A percentile compares a stretch with the other conserved stretches of the same genome.
Evolutionary conservation across 2,888 invertebrate genomes (phyloP).

Genomic region (Lasius platythorax): DNA sequence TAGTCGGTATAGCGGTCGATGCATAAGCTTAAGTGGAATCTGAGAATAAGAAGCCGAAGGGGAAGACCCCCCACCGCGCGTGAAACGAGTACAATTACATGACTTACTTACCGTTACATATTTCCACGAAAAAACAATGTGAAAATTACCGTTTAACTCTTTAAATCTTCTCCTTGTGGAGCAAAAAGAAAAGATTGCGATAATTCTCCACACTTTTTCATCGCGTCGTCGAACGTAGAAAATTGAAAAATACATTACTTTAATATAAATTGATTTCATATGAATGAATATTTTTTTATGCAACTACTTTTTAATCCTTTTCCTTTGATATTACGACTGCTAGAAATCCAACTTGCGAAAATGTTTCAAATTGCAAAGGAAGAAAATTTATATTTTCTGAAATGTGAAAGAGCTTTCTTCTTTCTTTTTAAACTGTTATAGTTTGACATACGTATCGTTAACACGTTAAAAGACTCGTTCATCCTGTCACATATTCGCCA

Average conservation of each 20-base stretch:
- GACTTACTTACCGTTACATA: slow-evolving; percentile 70
- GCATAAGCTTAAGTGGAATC: slow-evolving; percentile 66
- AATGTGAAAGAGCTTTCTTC: not conserved
- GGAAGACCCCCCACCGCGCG: slow-evolving; percentile 46
- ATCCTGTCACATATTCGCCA: not conserved
- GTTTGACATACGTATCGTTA: not conserved
- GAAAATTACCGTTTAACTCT: slow-evolving; percentile 29
- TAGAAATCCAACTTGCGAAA: not conserved
- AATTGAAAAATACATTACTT: not conserved
- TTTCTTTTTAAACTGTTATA: not conserved
- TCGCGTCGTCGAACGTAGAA: not conserved
- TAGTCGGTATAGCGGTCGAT: slow-evolving; percentile 17
- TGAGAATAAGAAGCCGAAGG: slow-evolving; percentile 63
- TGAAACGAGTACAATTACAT: slow-evolving; percentile 66
- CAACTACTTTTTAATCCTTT: not conserved
- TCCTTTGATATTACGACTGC: not conserved
- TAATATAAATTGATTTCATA: not conserved
- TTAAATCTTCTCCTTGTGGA: not conserved
- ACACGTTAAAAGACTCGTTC: slow-evolving; percentile 35
- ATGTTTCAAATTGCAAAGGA: not conserved
- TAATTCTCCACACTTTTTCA: not conserved
- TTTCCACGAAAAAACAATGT: slow-evolving; percentile 63
- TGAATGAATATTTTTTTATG: not conserved
- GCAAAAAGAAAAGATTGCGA: not conserved
- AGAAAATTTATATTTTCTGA: not conserved